Base-by-base conservation (phyloP, 2,888 invertebrate species). In the Tortricodes alternella region DNA sequence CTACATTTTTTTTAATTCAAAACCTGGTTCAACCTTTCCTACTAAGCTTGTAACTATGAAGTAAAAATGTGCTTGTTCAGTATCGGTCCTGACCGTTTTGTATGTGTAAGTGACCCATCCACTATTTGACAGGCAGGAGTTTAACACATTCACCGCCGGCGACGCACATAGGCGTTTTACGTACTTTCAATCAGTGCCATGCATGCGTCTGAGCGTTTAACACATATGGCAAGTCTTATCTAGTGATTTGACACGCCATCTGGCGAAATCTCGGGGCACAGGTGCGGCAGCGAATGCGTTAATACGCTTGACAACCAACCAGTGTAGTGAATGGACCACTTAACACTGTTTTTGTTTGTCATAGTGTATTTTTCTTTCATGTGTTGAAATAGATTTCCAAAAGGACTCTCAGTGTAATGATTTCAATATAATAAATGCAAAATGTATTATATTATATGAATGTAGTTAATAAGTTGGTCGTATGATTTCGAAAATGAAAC, bases 361-460 rank as follows among this genome's bases (percentile, higher is more conserved):
- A 23, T 46, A 38, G 15, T 46, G 29, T 48, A 34, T 34, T 53
- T 34, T 46, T 53, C 23, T 32, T 38, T 32, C 29, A 32, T 46
- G 38, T 46, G 23, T 39, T 39, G 29, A 32, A 53, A 21, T 53
- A 46, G 53, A 41, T 24, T 34, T 27, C 46, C 18, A 19, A 46
- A 46, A 46, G 46, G 41, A 53, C 35, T 55, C 48, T 48, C 46
- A 39, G 15, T 55, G 55, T 49, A 43, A 46, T 48, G 43, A 41
- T 43, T 55, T 49, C 43, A 48, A 13, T 55, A 39, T 48, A 27
- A 50, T 32, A 16, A 43, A 38, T 46, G 21, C 35, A 21, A 49
- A 49, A 35, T 55, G 35, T 43, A 53, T 55, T 39, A 41, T 55
- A 49, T 49, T 55, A 49, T 55, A 55, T 55, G 55, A 24, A 49